phyloP scores from a whole-genome alignment of 2,797 vertebrate species.

The Sorex maritimensis region DNA sequence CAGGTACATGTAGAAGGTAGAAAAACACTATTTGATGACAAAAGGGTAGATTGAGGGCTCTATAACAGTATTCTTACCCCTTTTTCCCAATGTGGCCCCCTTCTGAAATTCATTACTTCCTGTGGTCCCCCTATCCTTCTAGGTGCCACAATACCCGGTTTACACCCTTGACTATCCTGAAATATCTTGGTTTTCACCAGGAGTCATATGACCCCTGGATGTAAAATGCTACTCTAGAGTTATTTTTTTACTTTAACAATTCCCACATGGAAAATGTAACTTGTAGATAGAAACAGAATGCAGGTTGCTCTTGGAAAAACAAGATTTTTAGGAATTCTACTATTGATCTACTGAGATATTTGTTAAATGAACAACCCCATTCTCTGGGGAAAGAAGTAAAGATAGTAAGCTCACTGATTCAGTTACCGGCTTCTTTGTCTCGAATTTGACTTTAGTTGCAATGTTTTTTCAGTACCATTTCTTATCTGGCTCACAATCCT shows the following conservation, averaged over 20 bases:
- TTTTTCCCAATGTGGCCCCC: too few species aligned
- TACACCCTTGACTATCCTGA: too few species aligned
- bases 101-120: too few species aligned
- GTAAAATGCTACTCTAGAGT: too few species aligned
- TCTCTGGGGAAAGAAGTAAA: neutral
- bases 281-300: neutral
- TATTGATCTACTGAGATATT: neutral
- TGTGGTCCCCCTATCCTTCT: too few species aligned
- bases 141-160: too few species aligned
- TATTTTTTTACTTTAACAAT: conserved; percentile 8
- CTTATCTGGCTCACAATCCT: neutral
- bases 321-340: neutral
- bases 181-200: too few species aligned
- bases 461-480: conserved; percentile 24
- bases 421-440: neutral
- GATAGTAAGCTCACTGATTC: neutral
- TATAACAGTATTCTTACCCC: neutral
- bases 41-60: neutral
- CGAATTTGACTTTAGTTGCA: conserved; percentile 7
- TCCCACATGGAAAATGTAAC: conserved; percentile 30
- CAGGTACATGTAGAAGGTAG: neutral
- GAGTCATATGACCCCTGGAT: too few species aligned
- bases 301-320: neutral
- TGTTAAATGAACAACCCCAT: neutral
- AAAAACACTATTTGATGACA: neutral